Evolutionary conservation across 2,113 vertebrate species (phyloP), one percentile per base, ranked within the genome.

Genomic region (Rhinichthys klamathensis): DNA sequence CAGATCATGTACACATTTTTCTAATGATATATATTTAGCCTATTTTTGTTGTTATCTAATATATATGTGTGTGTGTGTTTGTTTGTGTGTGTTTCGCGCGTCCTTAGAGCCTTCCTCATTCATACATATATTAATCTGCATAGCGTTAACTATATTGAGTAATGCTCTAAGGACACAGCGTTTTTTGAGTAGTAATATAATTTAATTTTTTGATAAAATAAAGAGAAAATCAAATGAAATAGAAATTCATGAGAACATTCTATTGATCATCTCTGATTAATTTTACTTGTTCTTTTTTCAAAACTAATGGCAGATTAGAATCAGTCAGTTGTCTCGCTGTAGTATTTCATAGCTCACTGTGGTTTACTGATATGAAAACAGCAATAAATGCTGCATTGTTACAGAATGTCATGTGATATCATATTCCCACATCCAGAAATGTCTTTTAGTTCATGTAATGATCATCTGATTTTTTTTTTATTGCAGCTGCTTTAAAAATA

Each of bases 321-420:
- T 4, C 12, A 73, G 70, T 73, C 23, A 46, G 32, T 35, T 35
- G 70, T 13, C 23, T 73, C 25, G 21, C 38, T 69, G 32, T 38
- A 38, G 21, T 72, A 35, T 41, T n/a, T 41, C 32, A 9, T 25
- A n/a, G 12, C 9, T 80, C n/a, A 21, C 38, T 56, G 74, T 54
- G 27, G 16, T 56, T 56, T 23, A 77, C 18, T 27, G 1, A 46
- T 30, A 30, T 74, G n/a, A 46, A 74, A 27, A 49, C n/a, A 74
- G 41, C 21, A 13, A 80, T 44, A 80, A 80, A 80, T 63, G 78
- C 58, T 63, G 38, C 38, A 46, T 46, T 80, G 78, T 65, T 63
- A 46, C 8, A 80, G 41, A 65, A 63, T 46, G 58, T 46, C 58
- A 80, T 80, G 25, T 46, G 58, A 63, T 80, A 25, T 41, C 1